Conservation (phyloP, 2,888 invertebrate species). For the Subacronicta megacephala region DNA sequence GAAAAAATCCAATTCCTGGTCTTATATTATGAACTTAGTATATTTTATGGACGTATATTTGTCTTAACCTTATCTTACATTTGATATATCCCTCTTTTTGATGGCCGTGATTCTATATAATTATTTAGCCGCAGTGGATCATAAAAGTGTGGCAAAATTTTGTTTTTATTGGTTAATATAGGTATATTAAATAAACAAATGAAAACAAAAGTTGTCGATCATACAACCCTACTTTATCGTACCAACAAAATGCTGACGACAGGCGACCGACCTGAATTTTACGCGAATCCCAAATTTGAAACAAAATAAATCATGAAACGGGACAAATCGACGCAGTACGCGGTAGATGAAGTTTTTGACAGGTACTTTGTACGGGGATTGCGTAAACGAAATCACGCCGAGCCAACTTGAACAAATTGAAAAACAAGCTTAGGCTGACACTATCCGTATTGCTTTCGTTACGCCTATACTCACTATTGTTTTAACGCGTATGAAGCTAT, state of each 20-base stretch:
- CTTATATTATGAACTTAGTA: no score
- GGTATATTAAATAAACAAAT: no score
- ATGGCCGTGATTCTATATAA: no score
- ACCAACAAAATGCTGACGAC: constrained; percentile 51
- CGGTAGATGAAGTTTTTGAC: constrained; percentile 47
- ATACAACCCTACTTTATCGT: constrained; percentile 25
- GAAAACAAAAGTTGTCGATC: constrained; percentile 39
- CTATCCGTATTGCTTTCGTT: constrained; percentile 22
- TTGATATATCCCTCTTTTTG: no score
- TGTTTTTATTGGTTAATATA: no score
- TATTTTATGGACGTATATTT: no score
- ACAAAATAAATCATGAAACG: constrained; percentile 61
- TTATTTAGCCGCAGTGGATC: no score
- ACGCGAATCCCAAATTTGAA: constrained; percentile 53
- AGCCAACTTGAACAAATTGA: constrained; percentile 32
- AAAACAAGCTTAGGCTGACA: constrained; percentile 21
- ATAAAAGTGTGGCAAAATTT: no score
- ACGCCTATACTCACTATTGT: constrained; percentile 6
- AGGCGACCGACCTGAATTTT: constrained; percentile 48
- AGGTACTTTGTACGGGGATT: constrained; percentile 47
- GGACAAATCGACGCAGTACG: constrained; percentile 54
- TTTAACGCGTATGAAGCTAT: neutral
- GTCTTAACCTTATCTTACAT: no score
- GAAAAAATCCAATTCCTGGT: no score
- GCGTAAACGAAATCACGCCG: constrained; percentile 34